phyloP scores from a whole-genome alignment of 1,140 invertebrate species.

The Drosophila dunni region DNA sequence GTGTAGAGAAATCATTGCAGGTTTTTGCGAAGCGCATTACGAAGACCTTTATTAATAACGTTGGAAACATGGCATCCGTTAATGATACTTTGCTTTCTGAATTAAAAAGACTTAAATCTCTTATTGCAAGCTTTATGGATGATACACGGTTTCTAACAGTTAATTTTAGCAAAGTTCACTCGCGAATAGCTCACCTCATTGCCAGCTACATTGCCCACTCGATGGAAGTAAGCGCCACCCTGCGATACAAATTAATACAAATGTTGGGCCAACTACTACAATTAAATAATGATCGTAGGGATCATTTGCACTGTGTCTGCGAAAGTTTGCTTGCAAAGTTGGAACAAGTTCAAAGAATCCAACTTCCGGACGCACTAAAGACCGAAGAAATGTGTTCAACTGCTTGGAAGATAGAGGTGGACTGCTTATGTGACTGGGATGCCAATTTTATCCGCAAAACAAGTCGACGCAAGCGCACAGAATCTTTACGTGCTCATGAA shows the following conservation, averaged over 20 bases:
- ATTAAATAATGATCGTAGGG: conserved; percentile 54
- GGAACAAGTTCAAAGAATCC: conserved; percentile 31
- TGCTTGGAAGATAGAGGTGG: conserved; percentile 85
- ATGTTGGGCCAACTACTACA: conserved; percentile 54
- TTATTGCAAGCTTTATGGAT: conserved; percentile 88
- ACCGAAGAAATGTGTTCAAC: conserved; percentile 86
- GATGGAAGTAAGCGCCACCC: conserved; percentile 53
- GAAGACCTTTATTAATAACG: conserved; percentile 84
- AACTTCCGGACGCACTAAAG: conserved; percentile 72
- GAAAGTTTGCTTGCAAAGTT: conserved; percentile 53
- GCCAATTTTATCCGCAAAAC: conserved; percentile 78
- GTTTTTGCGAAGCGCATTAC: conserved; percentile 88
- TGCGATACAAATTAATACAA: conserved; percentile 53
- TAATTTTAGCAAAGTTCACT: conserved; percentile 88
- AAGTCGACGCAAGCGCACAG: conserved; percentile 76
- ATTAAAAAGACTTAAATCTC: conserved; percentile 88
- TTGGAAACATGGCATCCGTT: conserved; percentile 78
- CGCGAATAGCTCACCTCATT: conserved; percentile 87
- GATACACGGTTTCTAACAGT: conserved; percentile 87
- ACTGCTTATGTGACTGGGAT: conserved; percentile 85
- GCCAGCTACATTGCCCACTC: conserved; percentile 85
- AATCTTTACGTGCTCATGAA: conserved; percentile 53
- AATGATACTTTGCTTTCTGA: conserved; percentile 86
- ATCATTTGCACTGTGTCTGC: conserved; percentile 73
- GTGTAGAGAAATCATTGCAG: conserved; percentile 88